Percentiles rank a stretch among this genome's conserved stretches.
Evolutionary conservation across 2,888 invertebrate species (phyloP).

Genomic region (Hypsopygia costalis): DNA sequence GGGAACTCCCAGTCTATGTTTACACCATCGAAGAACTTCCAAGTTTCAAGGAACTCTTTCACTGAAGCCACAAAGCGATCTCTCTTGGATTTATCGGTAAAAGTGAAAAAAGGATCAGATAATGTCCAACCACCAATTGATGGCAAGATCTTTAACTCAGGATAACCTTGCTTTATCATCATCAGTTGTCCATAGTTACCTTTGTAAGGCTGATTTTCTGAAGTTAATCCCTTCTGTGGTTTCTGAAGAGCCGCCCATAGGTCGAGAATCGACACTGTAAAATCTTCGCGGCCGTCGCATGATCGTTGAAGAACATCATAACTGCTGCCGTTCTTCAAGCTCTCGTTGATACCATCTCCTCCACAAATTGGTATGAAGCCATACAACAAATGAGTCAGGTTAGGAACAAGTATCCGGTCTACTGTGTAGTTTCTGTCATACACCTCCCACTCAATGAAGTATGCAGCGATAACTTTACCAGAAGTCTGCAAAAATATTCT

Average conservation of each 20-base stretch:
- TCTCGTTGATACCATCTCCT: constrained; percentile 73
- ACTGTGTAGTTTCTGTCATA: constrained; percentile 72
- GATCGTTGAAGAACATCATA: too few relatives aligned
- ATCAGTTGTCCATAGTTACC: constrained; percentile 74
- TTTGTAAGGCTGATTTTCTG: constrained; percentile 75
- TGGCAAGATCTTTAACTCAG: constrained; percentile 67
- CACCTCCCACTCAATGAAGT: constrained; percentile 75
- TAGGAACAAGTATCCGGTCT: constrained; percentile 63
- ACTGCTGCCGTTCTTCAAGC: too few relatives aligned
- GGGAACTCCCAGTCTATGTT: constrained; percentile 78
- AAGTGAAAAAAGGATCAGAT: constrained; percentile 73
- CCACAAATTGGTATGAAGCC: constrained; percentile 75
- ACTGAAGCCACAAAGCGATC: constrained; percentile 66
- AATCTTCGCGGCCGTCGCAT: constrained; percentile 71
- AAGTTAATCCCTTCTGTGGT: constrained; percentile 66
- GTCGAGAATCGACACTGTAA: constrained; percentile 71
- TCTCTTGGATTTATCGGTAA: constrained; percentile 60
- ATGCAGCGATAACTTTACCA: constrained; percentile 69
- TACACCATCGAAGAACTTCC: constrained; percentile 76
- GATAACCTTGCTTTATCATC: constrained; percentile 68
- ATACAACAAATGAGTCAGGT: constrained; percentile 69
- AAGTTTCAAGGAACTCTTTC: constrained; percentile 68
- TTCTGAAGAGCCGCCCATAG: constrained; percentile 75
- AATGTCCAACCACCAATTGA: constrained; percentile 73
- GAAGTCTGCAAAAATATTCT: constrained; percentile 72